Evolutionary conservation across 2,113 vertebrate genomes (phyloP).

Genomic region (Panurus biarmicus): DNA sequence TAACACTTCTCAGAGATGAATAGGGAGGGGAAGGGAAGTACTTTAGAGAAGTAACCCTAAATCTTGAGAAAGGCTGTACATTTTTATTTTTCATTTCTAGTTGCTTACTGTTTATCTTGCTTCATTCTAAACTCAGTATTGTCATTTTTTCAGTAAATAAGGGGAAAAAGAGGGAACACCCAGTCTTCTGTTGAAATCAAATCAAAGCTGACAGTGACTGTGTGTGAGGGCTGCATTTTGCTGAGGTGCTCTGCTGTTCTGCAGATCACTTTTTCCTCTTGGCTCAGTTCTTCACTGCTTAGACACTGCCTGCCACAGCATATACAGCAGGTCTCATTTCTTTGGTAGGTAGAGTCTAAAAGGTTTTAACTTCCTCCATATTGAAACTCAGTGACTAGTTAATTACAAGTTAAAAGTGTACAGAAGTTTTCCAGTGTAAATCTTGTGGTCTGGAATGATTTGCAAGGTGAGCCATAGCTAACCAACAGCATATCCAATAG

Average conservation of each 20-base stretch:
- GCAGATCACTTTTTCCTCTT: background rate
- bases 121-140: background rate
- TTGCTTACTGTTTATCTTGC: background rate
- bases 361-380: background rate
- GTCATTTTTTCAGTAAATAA: background rate
- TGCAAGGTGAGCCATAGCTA: background rate
- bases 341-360: background rate
- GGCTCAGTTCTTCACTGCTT: background rate
- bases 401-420: background rate
- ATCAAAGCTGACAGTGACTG: background rate
- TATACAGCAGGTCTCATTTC: background rate
- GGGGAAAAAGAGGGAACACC: rapidly evolving
- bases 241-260: background rate
- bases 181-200: background rate
- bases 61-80: conserved; percentile 38
- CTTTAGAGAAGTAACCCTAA: background rate
- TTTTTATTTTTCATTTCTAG: background rate
- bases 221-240: background rate
- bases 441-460: background rate
- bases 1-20: background rate
- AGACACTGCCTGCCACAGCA: background rate
- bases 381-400: background rate
- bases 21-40: too few species aligned
- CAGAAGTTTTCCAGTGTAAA: background rate
- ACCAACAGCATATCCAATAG: background rate